Base-by-base conservation (phyloP, 2,797 vertebrate genomes). In the Enteromius paludinosus region DNA sequence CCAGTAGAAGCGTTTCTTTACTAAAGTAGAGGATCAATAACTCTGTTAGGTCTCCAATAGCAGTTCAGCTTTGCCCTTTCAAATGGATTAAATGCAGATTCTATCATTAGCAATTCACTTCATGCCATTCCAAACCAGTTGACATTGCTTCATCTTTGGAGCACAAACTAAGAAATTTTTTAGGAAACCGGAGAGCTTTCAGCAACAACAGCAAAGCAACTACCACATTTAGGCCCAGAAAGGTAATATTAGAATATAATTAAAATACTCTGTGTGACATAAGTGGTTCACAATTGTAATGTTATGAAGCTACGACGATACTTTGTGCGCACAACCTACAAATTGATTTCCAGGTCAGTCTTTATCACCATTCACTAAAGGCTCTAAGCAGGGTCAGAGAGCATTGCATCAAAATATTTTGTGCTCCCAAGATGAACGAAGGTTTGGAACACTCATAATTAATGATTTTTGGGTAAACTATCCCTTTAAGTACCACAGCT, bases 1-100 rank as follows among this genome's bases (percentile, higher is more conserved):
- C 98, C 90, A 98, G 95, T 84, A 99, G 96, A 91, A 99, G 85
- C 0, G 95, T 97, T 88, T 99, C 97, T 93, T 98, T 98, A 91
- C 97, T 99, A 86, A 70, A 77, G 41, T 14, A 77, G 49, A 89
- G 41, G 20, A 87, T 33, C 28, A 18, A 33, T 15, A 64, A 64
- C 61, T 33, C 14, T 3, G 3, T 64, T 33, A 33, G 61, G 6
- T 49, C 45, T 18, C 28, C 25, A 30, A 33, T 3, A 30, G 23
- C 4, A 0, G 43, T 47, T 70, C 15, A 3, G 68, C 28, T 28
- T 47, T 10, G 3, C 69, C 15, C 18, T 49, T 30, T 49, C 10
- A 28, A 18, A 70, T 18, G 2, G 41, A 28, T 45, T 28, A 62
- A 30, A 30, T 6, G 9, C 20, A 56, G 23, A 56, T 23, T 4